phyloP scores from a whole-genome alignment of 2,113 vertebrate species.

The Falcunculus frontatus region DNA sequence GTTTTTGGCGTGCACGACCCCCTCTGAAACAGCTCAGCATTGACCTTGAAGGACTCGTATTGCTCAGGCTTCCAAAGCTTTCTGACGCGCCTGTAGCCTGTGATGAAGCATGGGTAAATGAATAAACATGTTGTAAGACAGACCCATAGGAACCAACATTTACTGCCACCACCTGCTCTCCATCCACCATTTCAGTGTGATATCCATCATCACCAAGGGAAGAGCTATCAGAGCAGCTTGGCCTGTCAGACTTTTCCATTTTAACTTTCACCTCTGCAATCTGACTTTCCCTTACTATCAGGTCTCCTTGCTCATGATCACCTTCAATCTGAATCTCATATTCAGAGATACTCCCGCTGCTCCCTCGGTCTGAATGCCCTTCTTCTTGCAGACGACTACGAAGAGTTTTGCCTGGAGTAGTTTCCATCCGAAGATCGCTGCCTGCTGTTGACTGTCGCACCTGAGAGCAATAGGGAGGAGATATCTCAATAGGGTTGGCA shows the following conservation, averaged over 20 bases:
- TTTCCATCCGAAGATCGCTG: constrained; percentile 78
- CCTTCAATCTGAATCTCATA: constrained; percentile 91
- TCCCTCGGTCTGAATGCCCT: constrained; percentile 92
- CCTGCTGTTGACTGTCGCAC: constrained; percentile 72
- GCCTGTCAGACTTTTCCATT: constrained; percentile 89
- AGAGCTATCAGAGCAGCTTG: constrained; percentile 93
- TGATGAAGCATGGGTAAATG: constrained; percentile 79
- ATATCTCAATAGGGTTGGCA: constrained; percentile 94
- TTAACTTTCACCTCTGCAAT: constrained; percentile 93
- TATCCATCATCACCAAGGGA: constrained; percentile 95
- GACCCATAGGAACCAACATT: constrained; percentile 92
- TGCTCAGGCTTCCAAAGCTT: constrained; percentile 84
- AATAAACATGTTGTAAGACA: constrained; percentile 86
- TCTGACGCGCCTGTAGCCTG: constrained; percentile 74
- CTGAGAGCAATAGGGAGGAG: constrained; percentile 90
- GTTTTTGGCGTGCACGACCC: constrained; percentile 86
- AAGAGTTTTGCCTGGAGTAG: constrained; percentile 70
- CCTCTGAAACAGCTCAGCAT: constrained; percentile 91
- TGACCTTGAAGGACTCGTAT: constrained; percentile 90
- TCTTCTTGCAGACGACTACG: constrained; percentile 83
- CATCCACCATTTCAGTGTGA: constrained; percentile 95
- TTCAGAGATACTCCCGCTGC: constrained; percentile 91
- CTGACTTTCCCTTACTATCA: constrained; percentile 87
- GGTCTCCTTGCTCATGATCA: constrained; percentile 88
- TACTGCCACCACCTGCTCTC: constrained; percentile 92